A percentile compares a stretch with the other conserved stretches of the same genome.
Evolutionary conservation across 37 sponge, comb jelly and placozoan genomes (phyloP).

Genomic region (Diacarnus erythraeanus): DNA sequence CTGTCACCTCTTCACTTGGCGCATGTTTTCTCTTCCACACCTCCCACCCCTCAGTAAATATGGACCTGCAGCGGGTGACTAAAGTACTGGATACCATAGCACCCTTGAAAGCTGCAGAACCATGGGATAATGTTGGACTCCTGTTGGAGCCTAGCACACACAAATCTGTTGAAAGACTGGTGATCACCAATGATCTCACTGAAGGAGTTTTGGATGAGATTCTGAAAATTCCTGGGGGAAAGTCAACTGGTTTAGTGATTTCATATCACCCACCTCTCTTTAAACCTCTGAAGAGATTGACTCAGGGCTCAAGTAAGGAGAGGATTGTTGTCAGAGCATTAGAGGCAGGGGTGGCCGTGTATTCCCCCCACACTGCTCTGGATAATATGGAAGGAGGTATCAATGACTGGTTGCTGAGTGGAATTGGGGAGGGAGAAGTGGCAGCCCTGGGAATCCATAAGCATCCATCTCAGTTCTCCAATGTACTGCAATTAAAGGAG

Average conservation of each 20-base stretch:
- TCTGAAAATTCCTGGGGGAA: conserved; percentile 1
- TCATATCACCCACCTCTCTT: conserved; percentile 98
- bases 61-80: conserved; percentile 72
- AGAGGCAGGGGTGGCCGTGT: conserved; percentile 74
- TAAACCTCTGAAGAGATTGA: conserved; percentile 77
- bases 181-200: conserved; percentile 94
- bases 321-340: conserved; percentile 81
- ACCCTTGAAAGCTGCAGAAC: conserved; percentile 65
- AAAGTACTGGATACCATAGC: conserved; percentile 60
- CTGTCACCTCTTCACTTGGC: not conserved
- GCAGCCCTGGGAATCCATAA: conserved; percentile 18
- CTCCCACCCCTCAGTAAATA: not conserved
- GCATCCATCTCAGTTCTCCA: not conserved
- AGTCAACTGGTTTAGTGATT: conserved; percentile 54
- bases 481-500: conserved; percentile 6
- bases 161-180: conserved; percentile 26
- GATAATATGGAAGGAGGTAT: conserved; percentile 85
- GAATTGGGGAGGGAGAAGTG: conserved; percentile 67
- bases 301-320: conserved; percentile 77
- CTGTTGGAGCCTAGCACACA: conserved; percentile 72
- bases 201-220: conserved; percentile 83
- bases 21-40: conserved; percentile 9
- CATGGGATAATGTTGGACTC: conserved; percentile 97
- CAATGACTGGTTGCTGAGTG: conserved; percentile 90
- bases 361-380: conserved; percentile 93